These are phyloP conservation scores for Hermodice carunculata DNA, from an alignment of 2,888 invertebrate genomes.

Conservation along the genomic window DNA sequence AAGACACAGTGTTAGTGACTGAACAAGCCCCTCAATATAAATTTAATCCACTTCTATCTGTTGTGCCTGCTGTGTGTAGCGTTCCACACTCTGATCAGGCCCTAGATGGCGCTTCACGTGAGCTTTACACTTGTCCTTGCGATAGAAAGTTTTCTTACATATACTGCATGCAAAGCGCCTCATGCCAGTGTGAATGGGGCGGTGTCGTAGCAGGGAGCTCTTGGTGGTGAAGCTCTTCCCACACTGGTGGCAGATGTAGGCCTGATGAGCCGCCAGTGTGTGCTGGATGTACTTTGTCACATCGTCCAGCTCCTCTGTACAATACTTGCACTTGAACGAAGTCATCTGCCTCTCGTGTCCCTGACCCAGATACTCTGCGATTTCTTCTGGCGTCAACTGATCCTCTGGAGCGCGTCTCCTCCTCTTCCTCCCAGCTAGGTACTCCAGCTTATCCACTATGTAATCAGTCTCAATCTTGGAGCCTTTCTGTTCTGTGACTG, in stretches of 20 bases:
- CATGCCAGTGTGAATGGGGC: conserved; percentile 50
- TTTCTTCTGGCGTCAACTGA: conserved; percentile 42
- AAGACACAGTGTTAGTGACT: too few species aligned
- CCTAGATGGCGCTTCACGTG: conserved; percentile 45
- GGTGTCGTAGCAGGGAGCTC: conserved; percentile 45
- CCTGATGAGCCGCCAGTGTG: conserved; percentile 40
- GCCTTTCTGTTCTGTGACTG: conserved; percentile 32
- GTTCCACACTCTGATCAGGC: too few species aligned
- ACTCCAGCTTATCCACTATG: conserved; percentile 42
- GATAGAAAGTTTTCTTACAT: conserved; percentile 48
- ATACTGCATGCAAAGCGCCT: conserved; percentile 46
- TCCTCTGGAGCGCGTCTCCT: conserved; percentile 41
- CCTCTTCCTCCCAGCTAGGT: conserved; percentile 36
- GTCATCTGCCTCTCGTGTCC: conserved; percentile 4
- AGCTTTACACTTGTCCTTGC: conserved; percentile 51
- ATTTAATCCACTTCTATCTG: too few species aligned
- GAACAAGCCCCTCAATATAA: too few species aligned
- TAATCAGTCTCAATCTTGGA: conserved; percentile 40
- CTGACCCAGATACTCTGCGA: conserved; percentile 44
- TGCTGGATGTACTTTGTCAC: conserved; percentile 41
- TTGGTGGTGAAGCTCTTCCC: conserved; percentile 49
- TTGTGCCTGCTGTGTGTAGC: too few species aligned
- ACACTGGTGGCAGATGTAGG: conserved; percentile 51
- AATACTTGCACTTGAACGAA: conserved; percentile 39
- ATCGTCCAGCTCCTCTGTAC: conserved; percentile 29